phyloP scores from a whole-genome alignment of 2,888 invertebrate species.

The Scaptomyza polygonia region DNA sequence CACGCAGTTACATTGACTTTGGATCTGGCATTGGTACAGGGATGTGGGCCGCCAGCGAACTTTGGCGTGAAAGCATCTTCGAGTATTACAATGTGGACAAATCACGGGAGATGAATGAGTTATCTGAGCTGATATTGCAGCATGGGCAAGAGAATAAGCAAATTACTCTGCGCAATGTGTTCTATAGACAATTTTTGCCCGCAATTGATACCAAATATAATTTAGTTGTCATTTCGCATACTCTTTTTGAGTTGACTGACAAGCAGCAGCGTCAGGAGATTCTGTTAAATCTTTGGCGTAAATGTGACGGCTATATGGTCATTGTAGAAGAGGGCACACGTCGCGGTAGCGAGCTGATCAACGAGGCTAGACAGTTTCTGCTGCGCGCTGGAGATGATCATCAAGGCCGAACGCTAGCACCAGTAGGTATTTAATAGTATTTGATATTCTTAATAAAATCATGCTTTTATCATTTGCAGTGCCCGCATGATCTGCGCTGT shows the following conservation, averaged over 20 bases:
- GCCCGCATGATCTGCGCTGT: conserved; percentile 92
- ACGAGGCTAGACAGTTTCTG: conserved; percentile 93
- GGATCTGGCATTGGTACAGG: conserved; percentile 96
- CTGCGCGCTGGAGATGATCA: conserved; percentile 84
- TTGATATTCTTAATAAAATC: neutral
- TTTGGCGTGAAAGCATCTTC: conserved; percentile 89
- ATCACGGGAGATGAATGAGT: conserved; percentile 92
- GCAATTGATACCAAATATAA: conserved; percentile 88
- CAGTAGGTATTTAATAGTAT: conserved; percentile 86
- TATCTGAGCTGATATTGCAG: conserved; percentile 89
- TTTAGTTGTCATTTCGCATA: conserved; percentile 91
- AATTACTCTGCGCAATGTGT: conserved; percentile 87
- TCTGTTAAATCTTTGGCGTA: conserved; percentile 92
- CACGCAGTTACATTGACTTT: conserved; percentile 93
- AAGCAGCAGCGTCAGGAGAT: conserved; percentile 88
- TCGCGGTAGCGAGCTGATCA: conserved; percentile 91
- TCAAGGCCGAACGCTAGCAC: conserved; percentile 89
- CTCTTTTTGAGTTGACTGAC: conserved; percentile 91
- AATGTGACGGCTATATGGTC: conserved; percentile 92
- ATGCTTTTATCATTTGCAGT: conserved; percentile 85
- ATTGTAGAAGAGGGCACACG: conserved; percentile 93
- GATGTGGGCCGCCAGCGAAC: conserved; percentile 91
- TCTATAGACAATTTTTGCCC: conserved; percentile 93
- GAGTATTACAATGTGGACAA: conserved; percentile 95
- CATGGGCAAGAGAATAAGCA: conserved; percentile 88